phyloP scores from a whole-genome alignment of 2,113 vertebrate species.

The Edolisoma coerulescens region DNA sequence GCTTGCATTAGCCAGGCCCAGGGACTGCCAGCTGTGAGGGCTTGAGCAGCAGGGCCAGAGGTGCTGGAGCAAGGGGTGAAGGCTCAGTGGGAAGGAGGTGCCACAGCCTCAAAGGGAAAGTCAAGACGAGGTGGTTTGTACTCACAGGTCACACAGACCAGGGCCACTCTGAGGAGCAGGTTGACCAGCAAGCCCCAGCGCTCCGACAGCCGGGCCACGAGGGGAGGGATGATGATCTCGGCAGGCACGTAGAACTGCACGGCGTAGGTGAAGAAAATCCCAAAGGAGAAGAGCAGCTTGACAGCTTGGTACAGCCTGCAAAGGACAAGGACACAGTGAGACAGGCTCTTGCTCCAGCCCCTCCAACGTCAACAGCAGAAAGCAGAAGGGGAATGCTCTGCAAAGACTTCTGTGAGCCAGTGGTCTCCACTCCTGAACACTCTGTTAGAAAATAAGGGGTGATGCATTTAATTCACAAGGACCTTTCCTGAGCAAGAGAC shows the following conservation, averaged over 20 bases:
- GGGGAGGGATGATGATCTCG: constrained; percentile 85
- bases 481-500: neutral
- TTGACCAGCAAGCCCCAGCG: constrained; percentile 75
- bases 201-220: constrained; percentile 67
- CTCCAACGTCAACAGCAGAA: neutral
- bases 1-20: neutral
- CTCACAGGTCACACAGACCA: constrained; percentile 93
- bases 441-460: neutral
- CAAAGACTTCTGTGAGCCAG: neutral
- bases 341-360: neutral
- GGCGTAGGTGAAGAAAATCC: constrained; percentile 93
- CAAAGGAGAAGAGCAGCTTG: constrained; percentile 91
- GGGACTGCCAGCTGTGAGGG: neutral
- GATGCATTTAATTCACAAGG: neutral
- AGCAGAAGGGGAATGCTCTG: neutral
- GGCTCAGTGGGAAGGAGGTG: neutral
- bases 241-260: constrained; percentile 96
- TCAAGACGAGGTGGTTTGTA: neutral
- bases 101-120: accelerated
- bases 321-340: neutral
- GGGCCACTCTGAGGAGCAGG: constrained; percentile 74
- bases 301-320: constrained; percentile 91
- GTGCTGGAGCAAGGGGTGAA: accelerated
- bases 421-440: neutral
- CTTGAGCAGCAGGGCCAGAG: neutral